Evolutionary conservation across 2,888 invertebrate genomes (phyloP).

Genomic region (Ectobius pallidus): DNA sequence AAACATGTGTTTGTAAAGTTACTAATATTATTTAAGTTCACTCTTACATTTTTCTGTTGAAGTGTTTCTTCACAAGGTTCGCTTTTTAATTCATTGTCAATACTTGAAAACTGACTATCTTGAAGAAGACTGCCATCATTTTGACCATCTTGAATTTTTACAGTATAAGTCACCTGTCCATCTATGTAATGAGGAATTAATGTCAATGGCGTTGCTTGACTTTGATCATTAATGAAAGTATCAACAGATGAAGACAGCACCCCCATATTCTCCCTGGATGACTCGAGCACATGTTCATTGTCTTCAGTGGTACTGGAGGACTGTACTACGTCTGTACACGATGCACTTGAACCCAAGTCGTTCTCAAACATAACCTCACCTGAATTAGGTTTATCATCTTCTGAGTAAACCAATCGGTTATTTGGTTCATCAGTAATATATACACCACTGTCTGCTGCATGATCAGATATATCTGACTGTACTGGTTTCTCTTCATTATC

Average conservation of each 20-base stretch:
- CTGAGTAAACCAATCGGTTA: slow-evolving; percentile 33
- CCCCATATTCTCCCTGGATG: slow-evolving; percentile 19
- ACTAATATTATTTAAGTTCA: slow-evolving; percentile 17
- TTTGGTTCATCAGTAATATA: slow-evolving; percentile 29
- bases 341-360: background rate
- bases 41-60: background rate
- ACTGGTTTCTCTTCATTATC: slow-evolving; percentile 41
- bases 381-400: slow-evolving; percentile 18
- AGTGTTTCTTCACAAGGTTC: background rate
- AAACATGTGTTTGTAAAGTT: slow-evolving; percentile 10
- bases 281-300: slow-evolving; percentile 12
- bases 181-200: slow-evolving; percentile 43
- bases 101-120: slow-evolving; percentile 3
- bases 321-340: slow-evolving; percentile 24
- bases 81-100: background rate
- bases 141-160: slow-evolving; percentile 38
- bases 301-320: slow-evolving; percentile 13
- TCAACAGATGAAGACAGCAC: slow-evolving; percentile 28
- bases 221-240: slow-evolving; percentile 31
- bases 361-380: slow-evolving; percentile 35
- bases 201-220: slow-evolving; percentile 39
- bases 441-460: slow-evolving; percentile 13
- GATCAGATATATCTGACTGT: slow-evolving; percentile 11
- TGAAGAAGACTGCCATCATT: slow-evolving; percentile 14
- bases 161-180: slow-evolving; percentile 42